Evolutionary conservation across 2,113 vertebrate genomes (phyloP).

Genomic region (Melanotaenia duboulayi): DNA sequence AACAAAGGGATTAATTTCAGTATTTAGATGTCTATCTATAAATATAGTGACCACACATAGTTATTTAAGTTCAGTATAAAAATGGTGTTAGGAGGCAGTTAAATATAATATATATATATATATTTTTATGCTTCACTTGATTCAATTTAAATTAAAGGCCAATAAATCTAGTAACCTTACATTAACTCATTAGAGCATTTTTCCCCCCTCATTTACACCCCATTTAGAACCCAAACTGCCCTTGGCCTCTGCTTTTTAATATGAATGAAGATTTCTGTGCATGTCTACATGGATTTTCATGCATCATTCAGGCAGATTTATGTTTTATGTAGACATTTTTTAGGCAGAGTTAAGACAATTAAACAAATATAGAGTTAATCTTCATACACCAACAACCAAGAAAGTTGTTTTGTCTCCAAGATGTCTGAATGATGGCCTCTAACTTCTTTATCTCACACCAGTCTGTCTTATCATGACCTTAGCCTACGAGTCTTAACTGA

Average conservation of each 20-base stretch:
- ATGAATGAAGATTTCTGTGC: constrained; percentile 20
- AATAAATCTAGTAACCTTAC: constrained; percentile 40
- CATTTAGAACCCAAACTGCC: constrained; percentile 51
- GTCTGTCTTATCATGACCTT: too few species aligned
- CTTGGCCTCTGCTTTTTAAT: constrained; percentile 23
- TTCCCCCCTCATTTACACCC: constrained; percentile 33
- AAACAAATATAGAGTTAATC: background rate
- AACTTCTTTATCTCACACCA: too few species aligned
- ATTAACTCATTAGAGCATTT: constrained; percentile 43
- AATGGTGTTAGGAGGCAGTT: background rate
- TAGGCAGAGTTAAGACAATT: background rate
- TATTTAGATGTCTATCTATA: background rate
- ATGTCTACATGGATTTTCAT: constrained; percentile 12
- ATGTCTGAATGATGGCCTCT: too few species aligned
- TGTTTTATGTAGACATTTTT: constrained; percentile 19
- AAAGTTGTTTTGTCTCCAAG: too few species aligned
- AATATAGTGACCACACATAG: background rate
- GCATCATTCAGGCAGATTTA: constrained; percentile 9
- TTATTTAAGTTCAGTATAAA: fast-evolving
- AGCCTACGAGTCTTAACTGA: too few species aligned
- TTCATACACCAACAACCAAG: too few species aligned
- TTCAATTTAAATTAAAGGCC: constrained; percentile 33
- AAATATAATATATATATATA: constrained; percentile 4
- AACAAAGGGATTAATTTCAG: background rate
- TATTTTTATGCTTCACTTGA: constrained; percentile 18